Conservation (phyloP, 2,797 vertebrate species). For the Presbytis comata region DNA sequence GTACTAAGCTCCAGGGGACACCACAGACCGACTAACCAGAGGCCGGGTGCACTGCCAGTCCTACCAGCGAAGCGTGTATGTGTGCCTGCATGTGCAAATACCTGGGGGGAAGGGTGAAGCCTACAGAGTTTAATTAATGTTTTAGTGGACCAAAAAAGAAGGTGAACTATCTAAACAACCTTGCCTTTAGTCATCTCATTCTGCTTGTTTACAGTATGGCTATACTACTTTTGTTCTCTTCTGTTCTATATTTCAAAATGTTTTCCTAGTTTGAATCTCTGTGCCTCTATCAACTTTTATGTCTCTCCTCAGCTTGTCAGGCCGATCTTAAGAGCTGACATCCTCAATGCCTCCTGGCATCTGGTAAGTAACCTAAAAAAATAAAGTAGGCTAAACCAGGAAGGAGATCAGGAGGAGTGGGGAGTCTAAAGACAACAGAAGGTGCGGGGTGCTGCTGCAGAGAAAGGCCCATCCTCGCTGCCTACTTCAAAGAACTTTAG, state of each 20-base stretch:
- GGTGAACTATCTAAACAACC: not conserved
- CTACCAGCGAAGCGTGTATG: not conserved
- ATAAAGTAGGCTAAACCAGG: not conserved
- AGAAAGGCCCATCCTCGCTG: not conserved
- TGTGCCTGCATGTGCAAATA: not conserved
- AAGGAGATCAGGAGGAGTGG: not conserved
- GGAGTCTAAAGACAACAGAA: not conserved
- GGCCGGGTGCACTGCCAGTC: fast-evolving
- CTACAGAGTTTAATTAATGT: not conserved
- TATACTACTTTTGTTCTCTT: not conserved
- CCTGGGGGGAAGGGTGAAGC: not conserved
- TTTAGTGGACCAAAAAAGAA: not conserved
- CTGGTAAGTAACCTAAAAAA: not conserved
- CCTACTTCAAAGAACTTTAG: not conserved
- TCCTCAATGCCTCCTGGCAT: not conserved
- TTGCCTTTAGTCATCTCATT: not conserved
- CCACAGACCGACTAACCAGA: not conserved
- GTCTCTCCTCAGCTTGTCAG: not conserved
- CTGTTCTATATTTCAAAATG: not conserved
- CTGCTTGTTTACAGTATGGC: not conserved
- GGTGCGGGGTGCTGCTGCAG: no score
- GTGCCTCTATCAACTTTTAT: not conserved
- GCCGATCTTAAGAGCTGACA: not conserved
- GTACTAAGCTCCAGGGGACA: not conserved
- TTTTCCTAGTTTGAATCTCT: not conserved